These are phyloP conservation scores for Notiomystis cincta DNA, from an alignment of 2,113 vertebrate species.

Conservation along the genomic window DNA sequence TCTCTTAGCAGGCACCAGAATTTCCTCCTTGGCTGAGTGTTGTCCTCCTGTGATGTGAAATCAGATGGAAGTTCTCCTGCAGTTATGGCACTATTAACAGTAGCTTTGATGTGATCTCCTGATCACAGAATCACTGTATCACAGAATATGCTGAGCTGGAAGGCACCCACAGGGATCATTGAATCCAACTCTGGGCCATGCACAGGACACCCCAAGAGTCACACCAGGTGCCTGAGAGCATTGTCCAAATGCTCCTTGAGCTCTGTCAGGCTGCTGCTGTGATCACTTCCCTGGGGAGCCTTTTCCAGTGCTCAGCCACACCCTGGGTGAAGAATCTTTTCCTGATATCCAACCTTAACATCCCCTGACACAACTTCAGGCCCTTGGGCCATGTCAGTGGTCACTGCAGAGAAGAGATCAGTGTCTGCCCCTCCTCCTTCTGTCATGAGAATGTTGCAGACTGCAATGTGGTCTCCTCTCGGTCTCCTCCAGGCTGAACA, in stretches of 20 bases:
- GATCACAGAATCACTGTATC: background rate
- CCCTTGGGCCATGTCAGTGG: background rate
- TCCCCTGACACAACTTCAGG: background rate
- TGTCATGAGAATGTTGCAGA: background rate
- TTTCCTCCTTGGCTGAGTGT: background rate
- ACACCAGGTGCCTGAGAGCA: background rate
- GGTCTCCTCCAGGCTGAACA: background rate
- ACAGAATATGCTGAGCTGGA: background rate
- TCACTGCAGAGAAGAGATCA: background rate
- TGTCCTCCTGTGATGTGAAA: background rate
- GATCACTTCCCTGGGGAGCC: background rate
- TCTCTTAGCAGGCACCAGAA: background rate
- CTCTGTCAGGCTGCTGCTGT: background rate
- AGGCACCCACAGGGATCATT: background rate
- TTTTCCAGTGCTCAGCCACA: background rate
- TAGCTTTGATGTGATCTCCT: background rate
- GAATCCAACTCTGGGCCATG: too few species aligned
- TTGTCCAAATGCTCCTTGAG: background rate
- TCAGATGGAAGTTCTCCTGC: background rate
- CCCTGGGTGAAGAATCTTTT: background rate
- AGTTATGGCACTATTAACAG: background rate
- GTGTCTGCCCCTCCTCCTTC: background rate
- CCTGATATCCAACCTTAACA: background rate
- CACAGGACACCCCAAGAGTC: background rate
- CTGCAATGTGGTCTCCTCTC: background rate